Conservation (phyloP, 2,888 invertebrate genomes). For the Phaonia tiefii region DNA sequence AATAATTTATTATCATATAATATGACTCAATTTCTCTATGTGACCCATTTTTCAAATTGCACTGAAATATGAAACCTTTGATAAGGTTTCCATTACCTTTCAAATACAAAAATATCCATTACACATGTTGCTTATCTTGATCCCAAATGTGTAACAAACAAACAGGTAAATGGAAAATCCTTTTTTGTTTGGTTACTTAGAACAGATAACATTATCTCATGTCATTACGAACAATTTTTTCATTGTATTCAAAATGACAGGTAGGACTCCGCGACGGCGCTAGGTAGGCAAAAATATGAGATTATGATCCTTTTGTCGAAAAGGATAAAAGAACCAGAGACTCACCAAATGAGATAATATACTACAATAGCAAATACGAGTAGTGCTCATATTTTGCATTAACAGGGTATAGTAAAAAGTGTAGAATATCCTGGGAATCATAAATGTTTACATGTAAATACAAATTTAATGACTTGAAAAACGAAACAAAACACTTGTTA, state of each 20-base stretch:
- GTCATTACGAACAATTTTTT: background rate
- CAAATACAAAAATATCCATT: background rate
- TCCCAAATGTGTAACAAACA: background rate
- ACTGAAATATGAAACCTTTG: constrained; percentile 1
- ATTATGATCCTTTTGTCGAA: background rate
- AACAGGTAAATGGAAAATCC: constrained; percentile 12
- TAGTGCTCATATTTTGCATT: background rate
- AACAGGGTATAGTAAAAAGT: constrained; percentile 2
- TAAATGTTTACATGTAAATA: constrained; percentile 16
- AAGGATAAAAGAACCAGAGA: background rate
- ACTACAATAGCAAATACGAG: too few relatives aligned
- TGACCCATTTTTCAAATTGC: too few relatives aligned
- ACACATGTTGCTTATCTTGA: background rate
- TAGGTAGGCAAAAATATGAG: background rate
- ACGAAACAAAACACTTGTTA: constrained; percentile 6
- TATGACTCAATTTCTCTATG: too few relatives aligned
- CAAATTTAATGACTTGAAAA: constrained; percentile 21
- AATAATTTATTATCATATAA: too few relatives aligned
- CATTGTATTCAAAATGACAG: constrained; percentile 28
- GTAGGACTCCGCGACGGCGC: background rate
- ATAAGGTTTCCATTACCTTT: background rate
- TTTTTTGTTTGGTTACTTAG: background rate
- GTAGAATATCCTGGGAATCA: constrained; percentile 23
- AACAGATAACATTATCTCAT: background rate
- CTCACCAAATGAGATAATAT: background rate